These are phyloP conservation scores for Hypena proboscidalis DNA, from an alignment of 2,888 invertebrate genomes.

Conservation along the genomic window DNA sequence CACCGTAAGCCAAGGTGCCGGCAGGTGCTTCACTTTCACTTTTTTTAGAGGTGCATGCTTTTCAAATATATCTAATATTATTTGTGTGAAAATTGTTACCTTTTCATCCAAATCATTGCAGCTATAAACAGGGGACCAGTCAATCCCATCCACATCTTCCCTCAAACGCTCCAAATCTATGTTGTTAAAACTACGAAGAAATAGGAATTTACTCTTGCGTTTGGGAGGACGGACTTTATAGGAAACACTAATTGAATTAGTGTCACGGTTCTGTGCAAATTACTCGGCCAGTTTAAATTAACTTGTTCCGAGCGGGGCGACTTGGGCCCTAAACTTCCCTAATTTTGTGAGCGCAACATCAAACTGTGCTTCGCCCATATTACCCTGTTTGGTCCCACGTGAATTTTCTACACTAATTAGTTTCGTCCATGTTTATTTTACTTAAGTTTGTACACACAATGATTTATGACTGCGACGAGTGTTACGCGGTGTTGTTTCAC, in stretches of 20 bases:
- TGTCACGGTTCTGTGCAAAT: conserved; percentile 79
- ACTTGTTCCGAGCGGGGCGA: conserved; percentile 78
- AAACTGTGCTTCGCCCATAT: conserved; percentile 81
- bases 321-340: conserved; percentile 82
- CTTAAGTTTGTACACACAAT: conserved; percentile 74
- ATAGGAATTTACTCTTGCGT: too few relatives aligned
- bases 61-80: too few relatives aligned
- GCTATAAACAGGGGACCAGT: too few relatives aligned
- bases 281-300: conserved; percentile 82
- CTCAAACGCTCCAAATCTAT: too few relatives aligned
- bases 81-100: too few relatives aligned
- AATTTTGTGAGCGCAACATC: conserved; percentile 83
- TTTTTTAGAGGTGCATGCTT: too few relatives aligned
- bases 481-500: conserved; percentile 45
- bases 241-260: conserved; percentile 83
- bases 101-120: too few relatives aligned
- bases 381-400: conserved; percentile 80
- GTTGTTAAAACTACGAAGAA: too few relatives aligned
- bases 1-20: too few relatives aligned
- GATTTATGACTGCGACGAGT: conserved; percentile 71
- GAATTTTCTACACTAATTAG: conserved; percentile 83
- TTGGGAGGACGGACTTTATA: too few relatives aligned
- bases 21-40: too few relatives aligned
- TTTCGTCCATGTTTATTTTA: conserved; percentile 81
- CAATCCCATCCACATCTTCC: too few relatives aligned